Evolutionary conservation across 2,797 vertebrate genomes (phyloP), one percentile per base, ranked within the genome.

Genomic region (Catostomus latipinnis): DNA sequence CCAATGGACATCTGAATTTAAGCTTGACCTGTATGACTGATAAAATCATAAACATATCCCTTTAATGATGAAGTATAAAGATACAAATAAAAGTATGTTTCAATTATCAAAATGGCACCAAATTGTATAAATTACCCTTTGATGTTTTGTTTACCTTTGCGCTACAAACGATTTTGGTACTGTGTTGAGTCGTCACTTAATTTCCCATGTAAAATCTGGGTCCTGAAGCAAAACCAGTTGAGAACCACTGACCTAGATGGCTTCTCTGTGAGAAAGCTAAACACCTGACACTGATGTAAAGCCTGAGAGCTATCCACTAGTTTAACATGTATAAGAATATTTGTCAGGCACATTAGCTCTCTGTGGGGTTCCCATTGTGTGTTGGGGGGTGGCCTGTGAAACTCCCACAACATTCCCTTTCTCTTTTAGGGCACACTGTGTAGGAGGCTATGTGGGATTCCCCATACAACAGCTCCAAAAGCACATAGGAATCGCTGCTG

Each of bases 291-390:
- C 85, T 81, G 72, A 78, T 85, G 34, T 34, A 34, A 34, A 34
- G 34, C 34, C 34, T 34, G 81, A 85, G 82, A 86, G 84, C 83
- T 72, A 81, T 83, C 84, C 66, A 10, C 85, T 82, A 87, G 82
- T 82, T 88, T 90, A 88, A 87, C 86, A 84, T 91, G 87, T 87
- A 84, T 89, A 91, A 90, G 90, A 91, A 91, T 88, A 92, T 92
- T 86, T 92, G 90, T 88, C 86, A 89, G 90, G 91, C 90, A 85
- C 83, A 87, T 89, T 88, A 89, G 87, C 89, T 87, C 91, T 88
- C 89, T 83, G 82, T 93, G 92, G 92, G 94, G 94, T 93, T 91
- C 92, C 92, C 93, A 94, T 96, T 95, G 93, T 95, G 91, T 85
- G 16, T 9, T 48, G 76, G 78, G 71, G 69, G 34, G 34, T 34